Evolutionary conservation across 2,888 invertebrate species (phyloP), one percentile per base, ranked within the genome.

Genomic region (Calliscelio sp.): DNA sequence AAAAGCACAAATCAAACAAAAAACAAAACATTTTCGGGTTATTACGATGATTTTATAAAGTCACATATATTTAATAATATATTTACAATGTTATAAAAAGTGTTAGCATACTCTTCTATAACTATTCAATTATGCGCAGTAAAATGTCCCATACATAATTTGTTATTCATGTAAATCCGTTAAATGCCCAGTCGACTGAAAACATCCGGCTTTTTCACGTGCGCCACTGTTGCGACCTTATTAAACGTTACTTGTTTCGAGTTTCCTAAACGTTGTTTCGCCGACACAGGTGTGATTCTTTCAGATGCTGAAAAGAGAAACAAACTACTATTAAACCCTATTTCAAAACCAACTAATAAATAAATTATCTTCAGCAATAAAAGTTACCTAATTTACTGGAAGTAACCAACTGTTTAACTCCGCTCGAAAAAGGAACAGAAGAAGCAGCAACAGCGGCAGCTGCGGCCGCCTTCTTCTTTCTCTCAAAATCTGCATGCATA

Each of bases 401-500:
- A 10, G 88, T 82, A 44, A 87, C 59, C 14, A 86, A 44, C 71
- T 91, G 89, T 46, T 88, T 88, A 2, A 89, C 86, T 32, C 87
- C 89, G 25, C 78, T 88, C 0, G 90, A 87, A 1, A 87, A n/a
- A n/a, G n/a, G n/a, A n/a, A n/a, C n/a, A n/a, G n/a, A n/a, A n/a
- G n/a, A n/a, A n/a, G n/a, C n/a, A n/a, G n/a, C n/a, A n/a, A n/a
- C n/a, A n/a, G n/a, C n/a, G n/a, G n/a, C n/a, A n/a, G n/a, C n/a
- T n/a, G n/a, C n/a, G n/a, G n/a, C 82, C 5, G 79, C 79, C 75
- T 91, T 92, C 65, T 89, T 90, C 49, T 79, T 91, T 28, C 86
- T 88, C 85, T 93, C 93, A 38, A 92, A 91, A 89, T 93, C 93
- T 16, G 93, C 93, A 16, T 89, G 88, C 93, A 93, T 93, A 1